Percentiles rank a stretch among this genome's conserved stretches.
Conservation (phyloP, 2,888 invertebrate genomes). For the Mesodorylaimus sp. region DNA sequence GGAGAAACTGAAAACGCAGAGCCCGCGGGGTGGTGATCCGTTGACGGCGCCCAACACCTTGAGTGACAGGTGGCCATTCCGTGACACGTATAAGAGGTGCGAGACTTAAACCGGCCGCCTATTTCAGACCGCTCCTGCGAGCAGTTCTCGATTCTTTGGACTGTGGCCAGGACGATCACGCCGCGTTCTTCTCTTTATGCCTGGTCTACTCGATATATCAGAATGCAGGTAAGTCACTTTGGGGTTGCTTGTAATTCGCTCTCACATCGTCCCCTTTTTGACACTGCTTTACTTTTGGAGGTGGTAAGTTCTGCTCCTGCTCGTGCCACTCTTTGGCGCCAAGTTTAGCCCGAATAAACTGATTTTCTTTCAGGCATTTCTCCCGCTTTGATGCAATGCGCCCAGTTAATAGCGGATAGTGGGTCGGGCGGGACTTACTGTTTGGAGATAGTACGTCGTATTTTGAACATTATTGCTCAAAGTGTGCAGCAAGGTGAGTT, state of each 20-base stretch:
- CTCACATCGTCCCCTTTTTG: not conserved
- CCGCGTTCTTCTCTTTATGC: constrained; percentile 71
- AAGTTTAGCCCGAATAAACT: not conserved
- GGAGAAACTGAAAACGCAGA: constrained; percentile 1
- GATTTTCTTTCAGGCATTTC: constrained; percentile 4
- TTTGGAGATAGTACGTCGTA: not conserved
- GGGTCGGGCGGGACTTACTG: not conserved
- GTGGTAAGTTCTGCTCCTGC: no score
- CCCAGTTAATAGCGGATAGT: not conserved
- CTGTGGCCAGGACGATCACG: constrained; percentile 79
- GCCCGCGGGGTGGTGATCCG: no score
- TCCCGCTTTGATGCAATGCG: constrained; percentile 1
- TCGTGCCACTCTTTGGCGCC: no score
- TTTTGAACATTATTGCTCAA: not conserved
- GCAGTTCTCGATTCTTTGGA: constrained; percentile 57
- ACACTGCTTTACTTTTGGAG: no score
- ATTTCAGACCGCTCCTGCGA: constrained; percentile 5
- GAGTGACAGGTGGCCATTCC: no score
- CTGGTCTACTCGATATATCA: constrained; percentile 77
- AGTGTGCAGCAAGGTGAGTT: not conserved
- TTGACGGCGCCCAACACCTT: no score
- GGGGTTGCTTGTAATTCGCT: constrained; percentile 7
- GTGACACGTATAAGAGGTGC: no score
- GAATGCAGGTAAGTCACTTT: constrained; percentile 58
- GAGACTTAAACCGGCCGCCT: no score